Conservation (phyloP, 2,888 invertebrate genomes). For the Spisula solida region DNA sequence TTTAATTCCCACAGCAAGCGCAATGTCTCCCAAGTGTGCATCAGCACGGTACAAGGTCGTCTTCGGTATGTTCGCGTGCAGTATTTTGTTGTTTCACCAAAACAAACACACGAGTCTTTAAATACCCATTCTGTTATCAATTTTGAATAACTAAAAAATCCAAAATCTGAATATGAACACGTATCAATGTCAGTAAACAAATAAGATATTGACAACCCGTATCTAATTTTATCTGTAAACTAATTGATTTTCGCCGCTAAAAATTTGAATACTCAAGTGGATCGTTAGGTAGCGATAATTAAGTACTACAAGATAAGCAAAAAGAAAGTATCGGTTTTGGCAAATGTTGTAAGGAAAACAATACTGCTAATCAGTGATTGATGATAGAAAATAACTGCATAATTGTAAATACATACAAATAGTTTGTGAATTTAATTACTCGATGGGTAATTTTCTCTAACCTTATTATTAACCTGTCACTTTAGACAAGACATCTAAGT, state of each 20-base stretch:
- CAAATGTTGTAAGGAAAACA: neutral
- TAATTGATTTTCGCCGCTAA: conserved; percentile 1
- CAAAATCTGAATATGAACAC: neutral
- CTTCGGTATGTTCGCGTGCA: too few species aligned
- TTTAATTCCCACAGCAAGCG: too few species aligned
- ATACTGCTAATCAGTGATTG: neutral
- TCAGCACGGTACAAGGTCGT: too few species aligned
- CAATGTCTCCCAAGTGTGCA: too few species aligned
- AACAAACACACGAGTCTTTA: too few species aligned
- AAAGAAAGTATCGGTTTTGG: conserved; percentile 17
- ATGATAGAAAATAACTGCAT: neutral
- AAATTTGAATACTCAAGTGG: neutral
- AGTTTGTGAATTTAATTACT: neutral
- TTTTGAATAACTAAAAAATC: too few species aligned
- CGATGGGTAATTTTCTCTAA: neutral
- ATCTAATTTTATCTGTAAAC: neutral
- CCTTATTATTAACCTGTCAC: neutral
- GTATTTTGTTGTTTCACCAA: too few species aligned
- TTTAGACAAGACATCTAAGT: neutral
- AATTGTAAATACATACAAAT: neutral
- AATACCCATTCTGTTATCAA: too few species aligned
- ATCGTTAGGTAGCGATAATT: neutral
- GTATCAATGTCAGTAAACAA: neutral
- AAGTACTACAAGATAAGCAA: neutral
- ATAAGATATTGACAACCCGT: neutral